These are phyloP conservation scores for Drosophila ohnishii DNA, from an alignment of 1,140 invertebrate genomes.

Conservation along the genomic window DNA sequence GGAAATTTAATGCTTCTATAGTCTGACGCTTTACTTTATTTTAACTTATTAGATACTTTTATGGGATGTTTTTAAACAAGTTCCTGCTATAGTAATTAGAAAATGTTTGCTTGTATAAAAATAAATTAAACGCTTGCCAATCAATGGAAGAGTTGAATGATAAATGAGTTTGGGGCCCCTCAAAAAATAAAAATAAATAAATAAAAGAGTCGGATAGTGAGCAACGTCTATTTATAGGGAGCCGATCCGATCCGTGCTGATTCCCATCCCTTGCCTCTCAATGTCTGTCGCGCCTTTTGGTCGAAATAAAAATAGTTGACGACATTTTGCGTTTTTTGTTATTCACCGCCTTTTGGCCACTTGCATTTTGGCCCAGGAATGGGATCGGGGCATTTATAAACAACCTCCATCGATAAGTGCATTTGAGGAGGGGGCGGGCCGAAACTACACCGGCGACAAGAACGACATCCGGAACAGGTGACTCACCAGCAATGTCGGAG, in stretches of 20 bases:
- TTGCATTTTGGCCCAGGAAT: constrained; percentile 32
- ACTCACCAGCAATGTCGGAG: constrained; percentile 11
- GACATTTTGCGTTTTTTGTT: constrained; percentile 44
- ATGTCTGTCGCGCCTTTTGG: constrained; percentile 17
- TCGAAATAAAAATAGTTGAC: constrained; percentile 55
- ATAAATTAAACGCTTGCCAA: constrained; percentile 36
- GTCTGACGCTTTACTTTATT: no score
- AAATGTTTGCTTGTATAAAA: constrained; percentile 15
- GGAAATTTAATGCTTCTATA: not conserved
- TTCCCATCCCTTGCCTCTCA: not conserved
- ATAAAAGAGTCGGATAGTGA: not conserved
- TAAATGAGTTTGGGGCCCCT: constrained; percentile 35
- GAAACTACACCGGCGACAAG: not conserved
- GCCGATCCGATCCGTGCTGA: constrained; percentile 6
- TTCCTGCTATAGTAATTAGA: constrained; percentile 6
- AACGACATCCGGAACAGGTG: constrained; percentile 27
- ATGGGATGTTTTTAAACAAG: not conserved
- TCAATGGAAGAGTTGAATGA: constrained; percentile 42
- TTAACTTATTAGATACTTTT: not conserved
- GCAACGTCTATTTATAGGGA: constrained; percentile 30
- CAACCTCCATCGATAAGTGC: constrained; percentile 34
- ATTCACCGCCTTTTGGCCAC: constrained; percentile 12
- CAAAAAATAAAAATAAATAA: constrained; percentile 4
- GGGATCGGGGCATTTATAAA: constrained; percentile 5
- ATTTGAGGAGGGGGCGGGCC: not conserved